Base-by-base conservation (phyloP, 2,888 invertebrate species). In the Pyrgus malvae region DNA sequence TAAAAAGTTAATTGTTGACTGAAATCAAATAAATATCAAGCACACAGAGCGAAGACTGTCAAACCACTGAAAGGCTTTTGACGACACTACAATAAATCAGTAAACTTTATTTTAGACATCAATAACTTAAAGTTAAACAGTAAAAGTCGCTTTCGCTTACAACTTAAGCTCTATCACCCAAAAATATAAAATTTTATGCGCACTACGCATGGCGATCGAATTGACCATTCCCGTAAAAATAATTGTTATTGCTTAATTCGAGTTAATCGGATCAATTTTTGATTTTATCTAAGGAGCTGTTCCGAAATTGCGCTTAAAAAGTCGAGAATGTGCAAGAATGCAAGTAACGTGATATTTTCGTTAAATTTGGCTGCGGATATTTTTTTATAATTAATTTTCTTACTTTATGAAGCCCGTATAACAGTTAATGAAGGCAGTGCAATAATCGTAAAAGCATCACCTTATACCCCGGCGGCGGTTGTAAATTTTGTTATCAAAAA, bases 181-280 rank as follows among this genome's bases (percentile, higher is more conserved):
- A 84, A 83, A 84, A 84, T 88, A 87, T 89, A 84, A 89, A 88
- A 83, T 86, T 89, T 89, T 83, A 88, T 86, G 85, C 72, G 67
- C 72, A 58, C 57, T 63, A 60, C 73, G 68, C 75, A 70, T 72
- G 70, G 72, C 70, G 74, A 78, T 73, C 74, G 71, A 65, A 78
- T 76, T 70, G 78, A 66, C 72, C 72, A 72, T 77, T 78, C 67
- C 75, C 69, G 71, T 69, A 72, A 77, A 76, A 80, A 70, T 83
- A 83, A 88, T 78, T 83, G 88, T 89, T 88, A 89, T 87, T 83
- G 80, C 89, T 89, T 88, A 83, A 89, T 89, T 89, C 80, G 67
- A 69, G 73, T 76, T 80, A 82, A 85, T 83, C 80, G 68, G 74
- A 74, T 77, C 78, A 74, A 78, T 76, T 69, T 70, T 60, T 66